Percentiles rank a stretch among this genome's conserved stretches.
These are phyloP conservation scores for Centruroides vittatus DNA, from an alignment of 1,140 invertebrate species.

Conservation along the genomic window DNA sequence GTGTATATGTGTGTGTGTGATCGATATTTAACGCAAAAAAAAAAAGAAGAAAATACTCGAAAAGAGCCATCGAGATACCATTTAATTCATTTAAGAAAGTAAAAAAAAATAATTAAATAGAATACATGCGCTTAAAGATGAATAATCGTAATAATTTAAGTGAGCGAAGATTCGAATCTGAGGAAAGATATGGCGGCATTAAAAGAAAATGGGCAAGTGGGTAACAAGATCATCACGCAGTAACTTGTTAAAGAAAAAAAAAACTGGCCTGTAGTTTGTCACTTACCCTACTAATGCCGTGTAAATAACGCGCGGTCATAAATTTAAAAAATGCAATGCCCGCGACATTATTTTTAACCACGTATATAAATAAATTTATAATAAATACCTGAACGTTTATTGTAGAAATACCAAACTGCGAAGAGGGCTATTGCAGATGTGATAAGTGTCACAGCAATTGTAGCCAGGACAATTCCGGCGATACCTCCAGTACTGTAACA, in stretches of 20 bases:
- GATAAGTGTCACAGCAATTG: conserved; percentile 35
- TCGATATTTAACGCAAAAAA: no score
- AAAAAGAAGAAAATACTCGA: no score
- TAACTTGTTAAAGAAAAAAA: conserved; percentile 18
- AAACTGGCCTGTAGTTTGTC: conserved; percentile 16
- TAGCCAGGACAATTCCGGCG: conserved; percentile 40
- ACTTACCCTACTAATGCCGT: neutral
- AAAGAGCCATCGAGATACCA: no score
- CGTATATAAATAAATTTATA: no score
- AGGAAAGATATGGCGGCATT: conserved; percentile 16
- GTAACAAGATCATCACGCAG: conserved; percentile 20
- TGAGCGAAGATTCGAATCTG: no score
- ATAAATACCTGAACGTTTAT: conserved; percentile 8
- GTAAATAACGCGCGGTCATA: neutral
- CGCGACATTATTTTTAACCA: no score
- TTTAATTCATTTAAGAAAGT: no score
- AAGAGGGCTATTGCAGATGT: conserved; percentile 26
- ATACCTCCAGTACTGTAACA: conserved; percentile 34
- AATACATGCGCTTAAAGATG: neutral
- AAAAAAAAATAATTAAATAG: neutral
- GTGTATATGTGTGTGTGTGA: neutral
- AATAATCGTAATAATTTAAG: conserved; percentile 2
- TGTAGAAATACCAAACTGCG: conserved; percentile 15
- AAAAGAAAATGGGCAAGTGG: neutral
- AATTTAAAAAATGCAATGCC: no score